These are phyloP conservation scores for Pinctada fucata DNA, from an alignment of 2,888 invertebrate genomes.

Conservation along the genomic window DNA sequence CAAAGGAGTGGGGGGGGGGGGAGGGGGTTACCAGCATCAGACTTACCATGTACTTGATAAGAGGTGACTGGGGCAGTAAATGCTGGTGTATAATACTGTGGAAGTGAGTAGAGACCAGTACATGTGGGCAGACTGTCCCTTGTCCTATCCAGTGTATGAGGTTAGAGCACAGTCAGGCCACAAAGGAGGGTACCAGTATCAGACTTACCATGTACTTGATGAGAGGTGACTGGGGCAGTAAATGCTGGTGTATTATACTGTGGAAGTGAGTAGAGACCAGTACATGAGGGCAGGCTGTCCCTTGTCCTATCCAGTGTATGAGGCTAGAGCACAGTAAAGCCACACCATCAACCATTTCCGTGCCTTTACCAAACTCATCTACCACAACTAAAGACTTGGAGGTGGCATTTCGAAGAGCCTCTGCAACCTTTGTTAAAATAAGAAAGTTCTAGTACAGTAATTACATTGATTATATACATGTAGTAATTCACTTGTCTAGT, in stretches of 20 bases:
- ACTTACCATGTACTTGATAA: constrained; percentile 80
- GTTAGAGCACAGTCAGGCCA: constrained; percentile 84
- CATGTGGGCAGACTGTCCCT: constrained; percentile 83
- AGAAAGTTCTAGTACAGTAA: neutral
- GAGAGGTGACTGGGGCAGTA: constrained; percentile 80
- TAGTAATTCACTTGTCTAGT: neutral
- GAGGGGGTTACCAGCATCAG: too few species aligned
- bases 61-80: constrained; percentile 80
- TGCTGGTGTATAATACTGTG: constrained; percentile 81
- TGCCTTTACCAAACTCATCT: constrained; percentile 94
- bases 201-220: constrained; percentile 80
- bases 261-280: constrained; percentile 89
- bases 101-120: constrained; percentile 88
- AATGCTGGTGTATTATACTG: constrained; percentile 79
- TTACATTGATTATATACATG: neutral
- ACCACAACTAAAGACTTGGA: constrained; percentile 86
- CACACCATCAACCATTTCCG: constrained; percentile 84
- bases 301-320: constrained; percentile 82
- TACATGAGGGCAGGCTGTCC: constrained; percentile 84
- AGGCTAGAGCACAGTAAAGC: constrained; percentile 85
- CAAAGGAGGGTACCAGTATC: constrained; percentile 27
- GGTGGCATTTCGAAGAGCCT: constrained; percentile 83
- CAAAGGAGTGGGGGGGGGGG: constrained; percentile 36
- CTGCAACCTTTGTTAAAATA: constrained; percentile 81
- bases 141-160: constrained; percentile 83